Evolutionary conservation across 2,113 vertebrate species (phyloP).

Genomic region (Dissostichus mawsoni): DNA sequence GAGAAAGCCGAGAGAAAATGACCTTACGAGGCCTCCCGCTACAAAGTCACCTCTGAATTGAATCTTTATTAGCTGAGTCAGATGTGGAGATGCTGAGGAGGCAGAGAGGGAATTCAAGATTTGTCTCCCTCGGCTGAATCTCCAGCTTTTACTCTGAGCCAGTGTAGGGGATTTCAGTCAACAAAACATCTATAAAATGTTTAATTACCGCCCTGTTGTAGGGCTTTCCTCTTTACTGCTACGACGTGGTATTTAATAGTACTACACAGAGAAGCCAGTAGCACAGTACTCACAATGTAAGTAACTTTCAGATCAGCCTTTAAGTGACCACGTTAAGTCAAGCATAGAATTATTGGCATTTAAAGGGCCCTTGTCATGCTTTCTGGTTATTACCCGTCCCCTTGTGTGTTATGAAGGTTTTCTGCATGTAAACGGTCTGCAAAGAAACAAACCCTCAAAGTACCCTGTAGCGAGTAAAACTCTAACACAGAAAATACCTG

Average conservation of each 20-base stretch:
- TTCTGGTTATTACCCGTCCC: too few relatives aligned
- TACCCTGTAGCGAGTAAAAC: too few relatives aligned
- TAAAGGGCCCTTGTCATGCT: too few relatives aligned
- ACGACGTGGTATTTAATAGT: conserved; percentile 2
- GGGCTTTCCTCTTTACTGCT: conserved; percentile 17
- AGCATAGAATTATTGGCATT: background rate
- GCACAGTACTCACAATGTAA: background rate
- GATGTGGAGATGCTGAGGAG: conserved; percentile 77
- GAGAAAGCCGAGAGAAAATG: conserved; percentile 62
- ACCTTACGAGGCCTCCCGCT: conserved; percentile 53
- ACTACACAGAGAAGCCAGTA: conserved; percentile 1
- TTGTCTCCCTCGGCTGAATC: conserved; percentile 41
- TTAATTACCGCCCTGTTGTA: conserved; percentile 9
- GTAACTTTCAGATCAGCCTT: conserved; percentile 6
- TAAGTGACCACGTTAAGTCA: background rate
- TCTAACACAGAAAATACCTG: too few relatives aligned
- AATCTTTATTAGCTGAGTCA: conserved; percentile 78
- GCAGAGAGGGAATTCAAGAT: conserved; percentile 67
- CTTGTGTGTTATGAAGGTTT: too few relatives aligned
- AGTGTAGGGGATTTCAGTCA: conserved; percentile 25
- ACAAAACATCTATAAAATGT: conserved; percentile 34
- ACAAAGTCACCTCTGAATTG: conserved; percentile 76
- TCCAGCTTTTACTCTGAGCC: conserved; percentile 22
- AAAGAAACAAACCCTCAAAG: too few relatives aligned
- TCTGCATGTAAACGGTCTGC: too few relatives aligned